Base-by-base conservation (phyloP, 2,888 invertebrate genomes). In the Sminthurides aquaticus region DNA sequence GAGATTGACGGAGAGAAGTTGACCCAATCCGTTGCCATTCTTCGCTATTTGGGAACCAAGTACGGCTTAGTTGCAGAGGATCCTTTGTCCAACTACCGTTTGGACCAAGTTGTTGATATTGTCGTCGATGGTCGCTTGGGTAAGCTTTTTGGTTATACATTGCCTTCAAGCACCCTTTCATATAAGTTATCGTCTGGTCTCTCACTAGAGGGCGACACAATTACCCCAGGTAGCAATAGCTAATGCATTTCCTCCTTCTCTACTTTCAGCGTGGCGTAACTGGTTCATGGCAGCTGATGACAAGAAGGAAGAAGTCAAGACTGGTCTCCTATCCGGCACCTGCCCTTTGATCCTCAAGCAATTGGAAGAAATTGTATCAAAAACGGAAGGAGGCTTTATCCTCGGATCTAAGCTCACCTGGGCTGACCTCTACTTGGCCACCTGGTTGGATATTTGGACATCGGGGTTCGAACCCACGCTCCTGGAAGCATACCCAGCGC, bases 391-490 rank as follows among this genome's bases (percentile, higher is more conserved):
- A 11, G 34, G 24, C n/a, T 82, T 78, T 73, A 79, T 82, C 8
- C 83, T 84, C n/a, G 83, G 83, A 18, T 77, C 79, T 49, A 78
- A 84, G 83, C 78, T 84, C 54, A 84, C 84, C 59, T 84, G 84
- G 83, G 82, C 84, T 27, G 85, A 85, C 73, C 81, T 85, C 64
- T 81, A 82, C 1, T 82, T 84, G 72, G 82, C 84, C 25, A 83
- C 80, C 29, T 82, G 82, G 0, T 75, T 83, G 55, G 83, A 83
- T 69, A 82, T 81, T 75, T 83, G 83, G 75, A 82, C 82, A 71
- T 78, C 79, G 57, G 81, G 82, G 70, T 81, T 82, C 71, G 83
- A 83, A 1, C 78, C 80, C 67, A 76, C 80, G 1, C 80, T 83
- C n/a, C 75, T 83, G 67, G 80, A 81, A 70, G 78, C 78, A 70